phyloP scores from a whole-genome alignment of 2,797 vertebrate genomes.

The Chelonia mydas region DNA sequence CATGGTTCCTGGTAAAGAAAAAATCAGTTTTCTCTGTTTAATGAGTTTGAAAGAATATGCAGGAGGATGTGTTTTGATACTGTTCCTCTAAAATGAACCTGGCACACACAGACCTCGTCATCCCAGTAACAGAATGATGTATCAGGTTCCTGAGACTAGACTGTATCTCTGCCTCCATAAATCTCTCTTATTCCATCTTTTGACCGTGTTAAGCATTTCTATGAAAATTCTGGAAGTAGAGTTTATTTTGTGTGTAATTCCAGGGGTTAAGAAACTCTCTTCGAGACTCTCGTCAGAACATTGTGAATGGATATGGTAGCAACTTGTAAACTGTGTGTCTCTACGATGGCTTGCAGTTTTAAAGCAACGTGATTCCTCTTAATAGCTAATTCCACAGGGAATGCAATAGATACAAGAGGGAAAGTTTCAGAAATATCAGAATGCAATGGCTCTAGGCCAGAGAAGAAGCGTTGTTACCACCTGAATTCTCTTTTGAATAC shows the following conservation, averaged over 20 bases:
- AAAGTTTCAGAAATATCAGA: background rate
- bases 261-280: background rate
- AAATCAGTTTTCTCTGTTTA: background rate
- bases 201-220: background rate
- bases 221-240: background rate
- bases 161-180: no score
- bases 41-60: background rate
- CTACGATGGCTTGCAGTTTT: background rate
- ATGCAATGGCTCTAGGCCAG: background rate
- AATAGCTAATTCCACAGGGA: background rate
- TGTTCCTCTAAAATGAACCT: background rate
- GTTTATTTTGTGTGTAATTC: background rate
- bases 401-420: background rate
- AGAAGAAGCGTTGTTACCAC: background rate
- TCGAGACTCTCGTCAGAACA: background rate
- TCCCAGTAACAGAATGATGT: background rate
- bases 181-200: background rate
- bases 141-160: background rate
- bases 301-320: background rate
- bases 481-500: conserved; percentile 18
- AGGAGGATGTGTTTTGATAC: background rate
- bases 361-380: background rate
- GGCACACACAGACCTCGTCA: background rate
- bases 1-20: background rate
- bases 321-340: background rate